Base-by-base conservation (phyloP, 2,888 invertebrate genomes). In the Zaprionus obscuricornis region DNA sequence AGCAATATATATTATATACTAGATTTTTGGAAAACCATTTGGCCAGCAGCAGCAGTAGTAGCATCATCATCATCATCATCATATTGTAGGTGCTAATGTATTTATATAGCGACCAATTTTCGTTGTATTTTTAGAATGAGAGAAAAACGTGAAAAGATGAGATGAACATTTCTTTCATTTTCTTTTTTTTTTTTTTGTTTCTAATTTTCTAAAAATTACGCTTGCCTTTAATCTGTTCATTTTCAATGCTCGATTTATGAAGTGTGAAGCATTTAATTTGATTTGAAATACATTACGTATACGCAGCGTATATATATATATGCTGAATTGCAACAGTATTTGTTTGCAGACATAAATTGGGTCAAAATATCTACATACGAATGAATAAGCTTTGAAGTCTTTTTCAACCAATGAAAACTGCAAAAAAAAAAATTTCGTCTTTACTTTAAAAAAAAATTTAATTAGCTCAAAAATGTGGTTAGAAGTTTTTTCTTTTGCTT, bases 211-310 rank as follows among this genome's bases (percentile, higher is more conserved):
- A 7, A 7, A 22, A 56, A 56, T 52, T 56, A 26, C 20, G 36
- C 46, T 31, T 55, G 56, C 50, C 68, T 78, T 75, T 82, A 78
- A 82, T 82, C 82, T 82, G 82, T 78, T 82, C 66, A 85, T 66
- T 85, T 78, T 82, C 81, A 82, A 46, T 69, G 59, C 27, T 59
- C 70, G 65, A 82, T 82, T 82, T 82, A 82, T 82, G 76, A 85
- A 85, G 82, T 82, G 82, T 42, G 85, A 82, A 78, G 62, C 74
- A 85, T 74, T 51, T 81, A 66, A 69, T 78, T 75, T 78, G 67
- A 82, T 85, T 75, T 64, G 67, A 52, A 40, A 37, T 40, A 14
- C 24, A 52, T 49, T 45, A 17, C 4, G 2, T 17, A 16, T 14
- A 14, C 13, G 36, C 20, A 3, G 55, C n/a, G 2, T 3, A n/a